Conservation (phyloP, 2,113 vertebrate species). For the Monopterus albus region DNA sequence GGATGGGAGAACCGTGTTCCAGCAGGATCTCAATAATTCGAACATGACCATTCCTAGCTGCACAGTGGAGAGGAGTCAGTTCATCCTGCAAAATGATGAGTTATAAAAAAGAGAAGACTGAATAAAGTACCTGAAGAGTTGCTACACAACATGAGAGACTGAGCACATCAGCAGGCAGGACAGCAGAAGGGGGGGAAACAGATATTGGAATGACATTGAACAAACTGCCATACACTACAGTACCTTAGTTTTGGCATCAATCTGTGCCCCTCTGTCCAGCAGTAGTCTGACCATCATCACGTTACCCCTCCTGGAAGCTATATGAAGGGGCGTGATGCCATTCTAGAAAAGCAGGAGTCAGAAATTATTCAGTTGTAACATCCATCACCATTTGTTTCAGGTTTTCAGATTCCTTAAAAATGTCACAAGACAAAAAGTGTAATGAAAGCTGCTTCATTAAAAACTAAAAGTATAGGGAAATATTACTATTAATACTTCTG, state of each 20-base stretch:
- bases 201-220: background rate
- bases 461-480: background rate
- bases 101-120: background rate
- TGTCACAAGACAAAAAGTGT: too few relatives aligned
- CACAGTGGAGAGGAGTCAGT: conserved; percentile 97
- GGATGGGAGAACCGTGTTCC: conserved; percentile 95
- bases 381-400: background rate
- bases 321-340: conserved; percentile 96
- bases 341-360: conserved; percentile 81
- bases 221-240: background rate
- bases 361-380: background rate
- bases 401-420: background rate
- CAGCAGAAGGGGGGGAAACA: background rate
- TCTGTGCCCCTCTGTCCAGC: conserved; percentile 94
- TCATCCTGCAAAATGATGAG: conserved; percentile 85
- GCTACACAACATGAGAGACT: background rate
- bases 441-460: background rate
- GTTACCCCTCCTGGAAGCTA: conserved; percentile 94
- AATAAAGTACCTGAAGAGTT: background rate
- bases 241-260: conserved; percentile 97
- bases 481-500: background rate
- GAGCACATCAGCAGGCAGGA: background rate
- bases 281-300: conserved; percentile 97
- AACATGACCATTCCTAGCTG: conserved; percentile 94
- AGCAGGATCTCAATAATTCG: conserved; percentile 95